Conservation (phyloP, 2,888 invertebrate genomes). For the Apomyelois bistriatella region DNA sequence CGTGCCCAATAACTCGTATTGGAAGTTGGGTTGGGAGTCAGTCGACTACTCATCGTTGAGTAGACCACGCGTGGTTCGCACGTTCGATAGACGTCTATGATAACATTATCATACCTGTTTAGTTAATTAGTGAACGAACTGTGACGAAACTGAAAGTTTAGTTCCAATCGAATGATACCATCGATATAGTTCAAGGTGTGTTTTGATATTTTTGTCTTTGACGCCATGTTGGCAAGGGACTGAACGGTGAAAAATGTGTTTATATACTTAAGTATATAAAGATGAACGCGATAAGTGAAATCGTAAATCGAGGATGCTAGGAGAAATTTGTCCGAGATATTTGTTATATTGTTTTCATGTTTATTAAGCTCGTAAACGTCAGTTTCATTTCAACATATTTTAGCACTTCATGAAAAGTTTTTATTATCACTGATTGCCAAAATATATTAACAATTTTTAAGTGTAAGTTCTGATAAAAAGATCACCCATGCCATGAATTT, state of each 20-base stretch:
- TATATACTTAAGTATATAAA: not conserved
- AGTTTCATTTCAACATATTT: too few species aligned
- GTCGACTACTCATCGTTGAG: constrained; percentile 31
- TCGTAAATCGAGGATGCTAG: constrained; percentile 2
- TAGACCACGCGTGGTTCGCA: constrained; percentile 29
- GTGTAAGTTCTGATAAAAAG: not conserved
- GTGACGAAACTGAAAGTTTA: constrained; percentile 17
- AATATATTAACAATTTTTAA: too few species aligned
- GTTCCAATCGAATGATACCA: constrained; percentile 8
- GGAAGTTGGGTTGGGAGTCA: constrained; percentile 23
- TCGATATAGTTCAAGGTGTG: constrained; percentile 24
- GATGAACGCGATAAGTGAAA: constrained; percentile 11
- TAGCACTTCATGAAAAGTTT: too few species aligned
- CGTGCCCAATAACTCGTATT: constrained; percentile 22
- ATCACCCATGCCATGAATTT: not conserved
- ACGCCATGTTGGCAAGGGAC: not conserved
- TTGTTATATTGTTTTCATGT: not conserved
- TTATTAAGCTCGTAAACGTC: not conserved
- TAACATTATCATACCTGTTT: constrained; percentile 17
- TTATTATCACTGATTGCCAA: too few species aligned
- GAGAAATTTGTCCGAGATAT: constrained; percentile 1
- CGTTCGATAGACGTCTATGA: constrained; percentile 21
- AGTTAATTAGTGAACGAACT: constrained; percentile 17
- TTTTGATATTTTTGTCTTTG: constrained; percentile 13
- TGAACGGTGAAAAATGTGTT: constrained; percentile 3